Base-by-base conservation (phyloP, 2,888 invertebrate species). In the Blera fallax region DNA sequence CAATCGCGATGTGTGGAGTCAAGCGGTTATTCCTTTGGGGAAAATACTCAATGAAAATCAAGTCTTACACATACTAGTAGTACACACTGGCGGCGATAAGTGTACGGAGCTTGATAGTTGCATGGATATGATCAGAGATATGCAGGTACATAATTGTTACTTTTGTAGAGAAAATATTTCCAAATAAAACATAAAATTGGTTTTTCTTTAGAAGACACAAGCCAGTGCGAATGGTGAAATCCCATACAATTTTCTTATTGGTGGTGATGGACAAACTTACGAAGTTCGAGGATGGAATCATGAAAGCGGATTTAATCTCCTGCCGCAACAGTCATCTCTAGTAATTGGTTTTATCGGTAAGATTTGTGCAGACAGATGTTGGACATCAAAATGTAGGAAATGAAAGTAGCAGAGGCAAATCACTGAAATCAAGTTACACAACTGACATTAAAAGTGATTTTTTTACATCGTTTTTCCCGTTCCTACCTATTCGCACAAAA, bases 211-310 rank as follows among this genome's bases (percentile, higher is more conserved):
- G 80, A 58, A n/a, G 60, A 14, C 18, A 16, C 62, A 74, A 29
- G 48, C 10, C 18, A 65, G 37, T 21, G 21, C 8, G n/a, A 58
- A 77, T 14, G 56, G 48, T 24, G 90, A 91, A 72, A 83, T 92
- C 4, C 93, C 92, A 0, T 93, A 93, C 87, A 94, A 93, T 88
- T 94, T 94, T 79, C 88, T 94, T 60, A 90, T 94, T 62, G 93
- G 93, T 0, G 91, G 93, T 0, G 91, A 93, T 84, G 93, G 93
- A 0, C 90, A 92, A 87, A 91, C 91, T 0, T 94, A 93, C 78
- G 93, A 93, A 87, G 92, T 89, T 1, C 90, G 93, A 0, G 94
- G 94, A 0, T 94, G 94, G 93, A 88, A 90, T 1, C 88, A 89
- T 77, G 89, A 89, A 14, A 92, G 93, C 34, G 89, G 90, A 2